Evolutionary conservation across 2,888 invertebrate genomes (phyloP).

Genomic region (Tetragnatha montana): DNA sequence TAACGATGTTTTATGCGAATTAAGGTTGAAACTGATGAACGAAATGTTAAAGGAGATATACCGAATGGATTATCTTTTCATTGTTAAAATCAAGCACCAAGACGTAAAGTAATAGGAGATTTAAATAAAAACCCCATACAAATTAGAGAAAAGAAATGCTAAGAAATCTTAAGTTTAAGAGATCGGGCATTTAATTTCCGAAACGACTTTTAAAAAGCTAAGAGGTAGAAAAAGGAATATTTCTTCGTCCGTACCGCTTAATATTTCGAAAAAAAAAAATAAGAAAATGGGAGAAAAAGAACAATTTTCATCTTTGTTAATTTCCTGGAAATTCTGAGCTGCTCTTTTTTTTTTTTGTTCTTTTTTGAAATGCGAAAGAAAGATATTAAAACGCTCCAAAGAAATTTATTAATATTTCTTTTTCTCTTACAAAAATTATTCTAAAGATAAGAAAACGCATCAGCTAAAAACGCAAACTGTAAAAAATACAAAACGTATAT

Average conservation of each 20-base stretch:
- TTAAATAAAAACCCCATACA: not conserved
- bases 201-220: not conserved
- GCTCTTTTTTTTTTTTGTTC: not conserved
- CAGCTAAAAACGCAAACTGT: not conserved
- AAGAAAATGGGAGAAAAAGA: not conserved
- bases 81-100: not conserved
- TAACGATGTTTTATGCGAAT: no score
- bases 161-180: not conserved
- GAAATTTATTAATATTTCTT: slow-evolving; percentile 7
- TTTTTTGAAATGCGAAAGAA: not conserved
- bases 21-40: no score
- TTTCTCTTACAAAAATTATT: slow-evolving; percentile 1
- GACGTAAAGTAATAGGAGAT: not conserved
- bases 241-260: not conserved
- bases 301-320: not conserved
- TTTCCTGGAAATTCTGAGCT: not conserved
- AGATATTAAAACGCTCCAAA: slow-evolving; percentile 8
- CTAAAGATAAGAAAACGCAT: not conserved
- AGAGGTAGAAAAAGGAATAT: not conserved
- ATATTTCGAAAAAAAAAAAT: not conserved
- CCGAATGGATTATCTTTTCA: not conserved
- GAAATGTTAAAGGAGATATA: no score
- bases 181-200: not conserved
- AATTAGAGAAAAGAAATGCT: not conserved
- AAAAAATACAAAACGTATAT: not conserved